Conservation (phyloP, 2,888 invertebrate genomes). For the Apamea epomidion region DNA sequence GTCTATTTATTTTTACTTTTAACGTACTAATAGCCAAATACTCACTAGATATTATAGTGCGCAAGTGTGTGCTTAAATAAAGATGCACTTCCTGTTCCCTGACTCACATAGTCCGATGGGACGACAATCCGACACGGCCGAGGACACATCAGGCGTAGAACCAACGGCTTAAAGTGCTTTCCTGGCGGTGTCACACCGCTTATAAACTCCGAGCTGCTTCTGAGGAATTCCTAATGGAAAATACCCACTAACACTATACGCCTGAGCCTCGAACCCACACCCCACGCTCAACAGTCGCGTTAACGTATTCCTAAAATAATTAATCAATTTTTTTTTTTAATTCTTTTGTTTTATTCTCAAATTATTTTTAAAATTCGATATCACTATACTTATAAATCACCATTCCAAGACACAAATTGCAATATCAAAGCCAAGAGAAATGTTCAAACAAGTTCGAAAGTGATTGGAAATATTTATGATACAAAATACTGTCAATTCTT, state of each 20-base stretch:
- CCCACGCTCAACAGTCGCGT: not conserved
- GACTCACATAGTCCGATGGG: not conserved
- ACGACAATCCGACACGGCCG: not conserved
- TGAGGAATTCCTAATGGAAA: not conserved
- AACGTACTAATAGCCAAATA: not conserved
- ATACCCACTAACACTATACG: not conserved
- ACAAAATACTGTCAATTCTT: conserved; percentile 23
- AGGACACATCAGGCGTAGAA: too few species aligned
- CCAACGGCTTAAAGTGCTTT: not conserved
- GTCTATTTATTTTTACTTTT: not conserved
- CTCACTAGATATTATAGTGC: not conserved
- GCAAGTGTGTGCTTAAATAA: not conserved
- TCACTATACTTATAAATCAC: not conserved
- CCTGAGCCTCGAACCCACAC: not conserved
- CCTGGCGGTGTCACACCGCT: too few species aligned
- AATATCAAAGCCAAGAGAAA: conserved; percentile 2
- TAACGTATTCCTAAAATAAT: not conserved
- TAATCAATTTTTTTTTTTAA: too few species aligned
- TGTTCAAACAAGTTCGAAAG: conserved; percentile 7
- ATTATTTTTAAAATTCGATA: not conserved
- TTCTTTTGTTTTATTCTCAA: not conserved
- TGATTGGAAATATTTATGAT: conserved; percentile 6
- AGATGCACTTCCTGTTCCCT: not conserved
- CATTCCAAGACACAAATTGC: not conserved
- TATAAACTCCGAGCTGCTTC: not conserved